Evolutionary conservation across 2,888 invertebrate species (phyloP), one percentile per base, ranked within the genome.

Genomic region (Drosophila cognata): DNA sequence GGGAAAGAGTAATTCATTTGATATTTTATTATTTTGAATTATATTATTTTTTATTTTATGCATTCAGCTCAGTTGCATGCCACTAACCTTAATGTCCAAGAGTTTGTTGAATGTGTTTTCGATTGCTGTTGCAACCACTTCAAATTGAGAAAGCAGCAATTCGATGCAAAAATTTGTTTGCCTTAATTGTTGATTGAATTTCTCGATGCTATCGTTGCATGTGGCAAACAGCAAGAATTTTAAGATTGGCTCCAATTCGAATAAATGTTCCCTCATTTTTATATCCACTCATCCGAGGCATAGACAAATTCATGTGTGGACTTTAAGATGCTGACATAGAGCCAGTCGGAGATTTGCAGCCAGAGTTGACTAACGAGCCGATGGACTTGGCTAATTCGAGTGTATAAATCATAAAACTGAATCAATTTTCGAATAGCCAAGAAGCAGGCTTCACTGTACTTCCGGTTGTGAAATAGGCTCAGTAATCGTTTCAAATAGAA

Each of bases 391-490:
- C 55, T 31, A 2, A 67, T 25, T 0, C 6, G 25, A 6, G 0
- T 8, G 16, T 67, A 63, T 11, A 48, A 3, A 2, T 11, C n/a
- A 48, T 55, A 53, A 25, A 67, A 55, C 13, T 48, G 11, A 7
- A 67, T 63, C 31, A 67, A 7, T 1, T 63, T 36, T 25, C 63
- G 63, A 5, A 33, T 18, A n/a, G 36, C 29, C 16, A n/a, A 13
- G 46, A 46, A 21, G 31, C 53, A 63, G 16, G n/a, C 48, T n/a
- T 33, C 8, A 55, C 53, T 67, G 63, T 67, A 67, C 31, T 53
- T 11, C 2, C 16, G 35, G 8, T 35, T 55, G 25, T 66, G 46
- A 10, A 46, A 25, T 10, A 46, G 10, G 5, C 21, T 18, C 16
- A 43, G 31, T 3, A 63, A 29, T 0, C 11, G 16, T 0, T 33